Conservation (phyloP, 2,888 invertebrate genomes). For the Drosophila pseudotakahashii region DNA sequence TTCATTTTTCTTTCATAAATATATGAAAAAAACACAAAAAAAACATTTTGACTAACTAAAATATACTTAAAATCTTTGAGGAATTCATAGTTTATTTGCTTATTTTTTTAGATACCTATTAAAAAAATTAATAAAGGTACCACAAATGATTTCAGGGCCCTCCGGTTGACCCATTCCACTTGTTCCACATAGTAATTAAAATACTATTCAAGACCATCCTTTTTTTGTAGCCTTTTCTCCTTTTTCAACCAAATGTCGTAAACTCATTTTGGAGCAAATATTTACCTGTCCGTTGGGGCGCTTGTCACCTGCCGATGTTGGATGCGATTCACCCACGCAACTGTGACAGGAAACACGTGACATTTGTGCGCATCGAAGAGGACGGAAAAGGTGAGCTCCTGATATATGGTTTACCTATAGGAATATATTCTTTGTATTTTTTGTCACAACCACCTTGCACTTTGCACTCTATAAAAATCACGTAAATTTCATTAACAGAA, state of each 20-base stretch:
- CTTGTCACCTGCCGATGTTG: conserved; percentile 25
- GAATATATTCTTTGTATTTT: conserved; percentile 19
- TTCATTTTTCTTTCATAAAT: not conserved
- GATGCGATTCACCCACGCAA: conserved; percentile 7
- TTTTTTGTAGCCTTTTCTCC: not conserved
- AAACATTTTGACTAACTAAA: no score
- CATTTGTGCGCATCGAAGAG: conserved; percentile 41
- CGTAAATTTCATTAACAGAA: conserved; percentile 70
- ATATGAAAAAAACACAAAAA: not conserved
- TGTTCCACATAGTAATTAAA: no score
- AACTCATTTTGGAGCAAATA: conserved; percentile 31
- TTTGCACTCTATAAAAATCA: conserved; percentile 55
- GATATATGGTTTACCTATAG: not conserved
- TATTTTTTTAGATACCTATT: no score
- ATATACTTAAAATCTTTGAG: no score
- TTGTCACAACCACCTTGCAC: conserved; percentile 23
- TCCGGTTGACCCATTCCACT: no score
- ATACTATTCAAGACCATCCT: not conserved
- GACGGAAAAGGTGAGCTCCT: conserved; percentile 26
- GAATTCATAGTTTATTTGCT: no score
- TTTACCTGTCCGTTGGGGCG: conserved; percentile 16
- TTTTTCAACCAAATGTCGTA: not conserved
- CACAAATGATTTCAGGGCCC: no score
- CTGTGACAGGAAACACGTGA: conserved; percentile 56
- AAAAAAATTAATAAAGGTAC: no score